Base-by-base conservation (phyloP, 2,113 vertebrate genomes). In the Apistogramma diplotaenia region DNA sequence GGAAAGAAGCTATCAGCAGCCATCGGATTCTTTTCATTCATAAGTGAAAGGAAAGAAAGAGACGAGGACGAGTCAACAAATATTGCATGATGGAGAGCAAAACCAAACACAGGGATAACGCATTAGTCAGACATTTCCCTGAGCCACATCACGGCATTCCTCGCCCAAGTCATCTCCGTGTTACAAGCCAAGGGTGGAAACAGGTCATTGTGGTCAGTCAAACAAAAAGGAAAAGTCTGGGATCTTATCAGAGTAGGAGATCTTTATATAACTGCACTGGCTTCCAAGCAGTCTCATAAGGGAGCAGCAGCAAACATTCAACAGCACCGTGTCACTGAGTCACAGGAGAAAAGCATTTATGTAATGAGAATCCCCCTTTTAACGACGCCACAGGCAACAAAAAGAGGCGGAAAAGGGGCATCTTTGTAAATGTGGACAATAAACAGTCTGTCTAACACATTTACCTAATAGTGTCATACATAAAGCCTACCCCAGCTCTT, bases 341-440 rank as follows among this genome's bases (percentile, higher is more conserved):
- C 78, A 57, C 2, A 1, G 23, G 53, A 76, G 53, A 61, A 85
- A 79, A 79, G 80, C 54, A 75, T 78, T 92, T 85, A 80, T 60
- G 74, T 89, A 91, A 93, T 73, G 54, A 84, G 79, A 78, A 40
- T 13, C 53, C 54, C 61, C 43, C 2, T 76, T 53, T 89, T 65
- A n/a, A 78, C 16, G 56, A 62, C n/a, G 58, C 74, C 61, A 8
- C 40, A 16, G 61, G 79, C 15, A 7, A 87, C 65, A 33, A 55
- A 86, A 79, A 1, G 8, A 61, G 31, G 35, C n/a, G 65, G 57
- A 88, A 76, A 90, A 78, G 60, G 49, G 19, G 80, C 59, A 70
- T 79, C 81, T 78, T 84, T 88, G 37, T 86, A 78, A 74, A 51
- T 8, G 51, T 55, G 31, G 62, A 92, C 86, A 93, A 91, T 87